Conservation (phyloP, 1,140 invertebrate genomes). For the Aphaenogaster ashmeadi region DNA sequence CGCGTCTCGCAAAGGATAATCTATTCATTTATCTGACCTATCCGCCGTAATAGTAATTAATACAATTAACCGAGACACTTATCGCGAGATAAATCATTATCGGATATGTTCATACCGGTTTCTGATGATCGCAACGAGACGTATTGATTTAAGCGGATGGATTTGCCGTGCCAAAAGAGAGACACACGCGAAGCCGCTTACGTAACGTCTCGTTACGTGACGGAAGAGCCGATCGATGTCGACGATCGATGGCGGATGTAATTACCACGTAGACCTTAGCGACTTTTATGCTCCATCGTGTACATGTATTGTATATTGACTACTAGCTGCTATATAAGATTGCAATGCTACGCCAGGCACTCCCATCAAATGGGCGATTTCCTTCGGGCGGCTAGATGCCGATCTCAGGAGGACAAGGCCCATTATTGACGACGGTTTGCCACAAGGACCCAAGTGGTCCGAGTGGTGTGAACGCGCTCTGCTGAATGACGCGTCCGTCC, state of each 20-base stretch:
- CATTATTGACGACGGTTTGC: conserved; percentile 18
- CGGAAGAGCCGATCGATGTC: conserved; percentile 60
- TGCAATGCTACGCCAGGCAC: conserved; percentile 15
- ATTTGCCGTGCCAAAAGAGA: conserved; percentile 29
- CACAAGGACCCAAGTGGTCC: conserved; percentile 3
- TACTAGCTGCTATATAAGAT: conserved; percentile 24
- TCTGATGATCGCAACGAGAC: not conserved
- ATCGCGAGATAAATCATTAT: conserved; percentile 3
- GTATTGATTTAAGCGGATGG: conserved; percentile 6
- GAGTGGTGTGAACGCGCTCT: conserved; percentile 28
- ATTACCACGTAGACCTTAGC: conserved; percentile 43
- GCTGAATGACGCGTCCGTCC: conserved; percentile 26
- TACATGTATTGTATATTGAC: not conserved
- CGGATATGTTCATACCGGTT: not conserved
- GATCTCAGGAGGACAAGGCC: conserved; percentile 31
- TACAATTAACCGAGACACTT: conserved; percentile 12
- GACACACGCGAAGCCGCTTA: conserved; percentile 35
- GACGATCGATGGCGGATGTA: conserved; percentile 63
- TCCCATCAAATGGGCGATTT: conserved; percentile 57
- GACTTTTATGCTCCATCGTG: conserved; percentile 16
- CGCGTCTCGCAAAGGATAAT: not conserved
- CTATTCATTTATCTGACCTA: not conserved
- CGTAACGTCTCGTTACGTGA: conserved; percentile 55
- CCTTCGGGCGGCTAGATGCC: conserved; percentile 33
- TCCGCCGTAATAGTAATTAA: not conserved